Base-by-base conservation (phyloP, 2,113 vertebrate genomes). In the Sander lucioperca region DNA sequence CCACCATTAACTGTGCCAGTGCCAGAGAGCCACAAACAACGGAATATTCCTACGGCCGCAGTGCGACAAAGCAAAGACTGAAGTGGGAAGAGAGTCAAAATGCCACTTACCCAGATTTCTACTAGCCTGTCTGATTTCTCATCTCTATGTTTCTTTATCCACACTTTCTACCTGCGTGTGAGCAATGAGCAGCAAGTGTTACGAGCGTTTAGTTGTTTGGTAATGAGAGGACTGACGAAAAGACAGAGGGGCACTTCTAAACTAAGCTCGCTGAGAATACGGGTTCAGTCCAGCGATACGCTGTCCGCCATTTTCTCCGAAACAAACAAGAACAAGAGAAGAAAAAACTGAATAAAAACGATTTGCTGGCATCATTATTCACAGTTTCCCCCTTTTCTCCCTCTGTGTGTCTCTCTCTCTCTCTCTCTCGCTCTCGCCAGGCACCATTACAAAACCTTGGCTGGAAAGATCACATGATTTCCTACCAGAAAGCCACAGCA, bases 271-370 rank as follows among this genome's bases (percentile, higher is more conserved):
- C 96, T 93, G 95, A 94, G 94, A 94, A 95, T 93, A 94, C 96
- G 86, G 94, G 94, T 96, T 96, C 82, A 96, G 95, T 94, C 96
- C 96, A 96, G 95, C 69, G 88, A 94, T 85, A 95, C 93, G 91
- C 93, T 85, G 95, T 96, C 96, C 95, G 97, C 97, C 97, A 97
- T 98, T 98, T 99, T 97, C 97, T 96, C 94, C 95, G 89, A 94
- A 94, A 95, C 95, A 94, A 96, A 95, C 68, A 71, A 82, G 82
- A 87, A 86, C 39, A 63, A 62, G 71, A 74, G 92, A 93, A 94
- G 74, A 80, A 83, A 95, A 88, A 76, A 76, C 94, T 92, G 94
- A 92, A 94, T 95, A 92, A 94, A 94, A 91, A 71, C 53, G 30
- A 80, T 91, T 87, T 86, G 92, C 88, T 90, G 93, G 92, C 88